Conservation (phyloP, 2,888 invertebrate species). For the Sicus ferrugineus region DNA sequence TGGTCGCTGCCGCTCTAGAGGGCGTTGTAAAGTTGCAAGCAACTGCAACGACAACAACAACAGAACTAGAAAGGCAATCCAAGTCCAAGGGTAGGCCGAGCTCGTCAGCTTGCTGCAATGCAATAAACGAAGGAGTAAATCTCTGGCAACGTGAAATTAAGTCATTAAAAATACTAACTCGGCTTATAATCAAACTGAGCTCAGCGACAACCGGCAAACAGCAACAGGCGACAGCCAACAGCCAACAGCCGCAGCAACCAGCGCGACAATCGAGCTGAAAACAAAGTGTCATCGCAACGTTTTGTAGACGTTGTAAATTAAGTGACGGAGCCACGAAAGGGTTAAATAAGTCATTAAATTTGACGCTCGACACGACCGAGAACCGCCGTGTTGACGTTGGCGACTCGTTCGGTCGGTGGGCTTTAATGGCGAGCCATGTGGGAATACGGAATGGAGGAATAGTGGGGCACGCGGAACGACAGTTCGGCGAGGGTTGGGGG, state of each 20-base stretch:
- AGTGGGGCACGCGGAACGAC: too few species aligned
- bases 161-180: slow-evolving; percentile 61
- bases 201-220: background rate
- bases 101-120: background rate
- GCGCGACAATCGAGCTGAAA: background rate
- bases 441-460: slow-evolving; percentile 10
- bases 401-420: slow-evolving; percentile 37
- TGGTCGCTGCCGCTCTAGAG: background rate
- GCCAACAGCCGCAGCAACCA: background rate
- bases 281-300: slow-evolving; percentile 11
- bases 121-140: slow-evolving; percentile 53
- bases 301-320: slow-evolving; percentile 9
- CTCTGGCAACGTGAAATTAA: slow-evolving; percentile 62
- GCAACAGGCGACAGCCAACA: background rate
- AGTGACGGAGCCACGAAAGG: slow-evolving; percentile 46
- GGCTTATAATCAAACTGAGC: slow-evolving; percentile 35
- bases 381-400: slow-evolving; percentile 7
- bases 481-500: too few species aligned
- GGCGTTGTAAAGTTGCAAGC: slow-evolving; percentile 1
- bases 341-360: slow-evolving; percentile 62
- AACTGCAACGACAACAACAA: slow-evolving; percentile 10
- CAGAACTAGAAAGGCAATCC: background rate
- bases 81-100: background rate
- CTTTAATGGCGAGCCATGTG: slow-evolving; percentile 26
- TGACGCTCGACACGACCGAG: slow-evolving; percentile 59